phyloP scores from a whole-genome alignment of 92 coral and sea anemone genomes.

The Bergia puertoricense region DNA sequence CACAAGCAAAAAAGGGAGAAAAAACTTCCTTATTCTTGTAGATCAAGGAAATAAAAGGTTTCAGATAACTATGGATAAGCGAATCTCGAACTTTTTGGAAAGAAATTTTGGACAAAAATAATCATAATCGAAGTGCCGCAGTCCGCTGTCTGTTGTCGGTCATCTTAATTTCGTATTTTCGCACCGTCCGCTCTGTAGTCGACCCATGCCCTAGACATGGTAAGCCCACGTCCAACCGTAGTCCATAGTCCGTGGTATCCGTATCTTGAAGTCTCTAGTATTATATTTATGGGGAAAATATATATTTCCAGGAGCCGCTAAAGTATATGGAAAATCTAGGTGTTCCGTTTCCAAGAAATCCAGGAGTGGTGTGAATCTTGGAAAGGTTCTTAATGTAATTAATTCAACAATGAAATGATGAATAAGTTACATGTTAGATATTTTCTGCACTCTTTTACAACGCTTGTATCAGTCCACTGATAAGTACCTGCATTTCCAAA shows the following conservation, averaged over 20 bases:
- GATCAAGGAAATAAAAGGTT: too few species aligned
- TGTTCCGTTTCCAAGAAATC: too few species aligned
- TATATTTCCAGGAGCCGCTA: neutral
- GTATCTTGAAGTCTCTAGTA: constrained; percentile 44
- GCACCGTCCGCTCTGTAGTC: constrained; percentile 48
- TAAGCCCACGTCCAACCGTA: constrained; percentile 47
- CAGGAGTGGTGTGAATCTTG: too few species aligned
- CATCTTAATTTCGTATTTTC: constrained; percentile 55
- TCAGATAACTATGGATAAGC: too few species aligned
- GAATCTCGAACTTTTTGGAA: constrained; percentile 46
- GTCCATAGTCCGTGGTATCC: constrained; percentile 40
- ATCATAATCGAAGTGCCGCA: neutral
- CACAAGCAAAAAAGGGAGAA: too few species aligned
- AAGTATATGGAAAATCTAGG: too few species aligned
- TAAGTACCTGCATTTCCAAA: constrained; percentile 72
- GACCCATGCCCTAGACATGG: constrained; percentile 32
- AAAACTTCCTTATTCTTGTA: too few species aligned
- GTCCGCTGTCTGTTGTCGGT: constrained; percentile 45
- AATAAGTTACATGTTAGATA: too few species aligned
- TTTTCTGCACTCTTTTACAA: neutral
- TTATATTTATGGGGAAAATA: too few species aligned
- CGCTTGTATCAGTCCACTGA: too few species aligned
- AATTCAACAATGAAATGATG: too few species aligned
- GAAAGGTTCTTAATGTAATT: too few species aligned
- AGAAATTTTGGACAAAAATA: constrained; percentile 29